Base-by-base conservation (phyloP, 2,888 invertebrate species). In the Schizotus pectinicornis region DNA sequence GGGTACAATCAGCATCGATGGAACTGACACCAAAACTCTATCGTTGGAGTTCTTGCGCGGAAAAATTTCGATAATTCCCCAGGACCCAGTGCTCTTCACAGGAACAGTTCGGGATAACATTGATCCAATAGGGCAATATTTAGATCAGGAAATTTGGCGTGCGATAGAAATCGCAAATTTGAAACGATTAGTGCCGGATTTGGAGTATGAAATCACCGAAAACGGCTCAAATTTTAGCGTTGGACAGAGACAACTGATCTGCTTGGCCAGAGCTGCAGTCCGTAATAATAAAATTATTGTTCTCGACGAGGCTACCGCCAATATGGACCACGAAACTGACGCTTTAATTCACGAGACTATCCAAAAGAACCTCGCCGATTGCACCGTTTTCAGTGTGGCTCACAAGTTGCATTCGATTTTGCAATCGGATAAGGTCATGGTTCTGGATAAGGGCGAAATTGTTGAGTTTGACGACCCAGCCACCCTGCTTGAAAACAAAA, bases 71-170 rank as follows among this genome's bases (percentile, higher is more conserved):
- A 91, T 92, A 71, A 92, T 92, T 43, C 92, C 92, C 0, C 92
- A 92, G 77, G 91, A 92, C 72, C 92, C 92, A 0, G 89, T 92
- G 56, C 79, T 92, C 43, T 92, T 95, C 80, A 89, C 90, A 0
- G 94, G 94, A 36, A 88, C 92, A 6, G 84, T 95, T 81, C 82
- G 95, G 1, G 88, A 88, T 71, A 95, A 95, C 80, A 82, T 95
- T 53, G 95, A 95, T 81, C 95, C 95, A 2, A 92, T 93, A 74
- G 85, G 88, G 58, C 85, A 88, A 70, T 89, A 88, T 71, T 82
- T 85, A 0, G 94, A 95, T 69, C 83, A 84, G 12, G 84, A 88
- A 54, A 79, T 95, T 1, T 95, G 95, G 94, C 83, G 85, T 59
- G 91, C 90, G 0, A 79, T 95, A 22, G 91, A 91, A 64, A 90